A percentile compares a stretch with the other conserved stretches of the same genome.
These are phyloP conservation scores for Acyrthosiphon pisum DNA, from an alignment of 1,140 invertebrate genomes.

Conservation along the genomic window DNA sequence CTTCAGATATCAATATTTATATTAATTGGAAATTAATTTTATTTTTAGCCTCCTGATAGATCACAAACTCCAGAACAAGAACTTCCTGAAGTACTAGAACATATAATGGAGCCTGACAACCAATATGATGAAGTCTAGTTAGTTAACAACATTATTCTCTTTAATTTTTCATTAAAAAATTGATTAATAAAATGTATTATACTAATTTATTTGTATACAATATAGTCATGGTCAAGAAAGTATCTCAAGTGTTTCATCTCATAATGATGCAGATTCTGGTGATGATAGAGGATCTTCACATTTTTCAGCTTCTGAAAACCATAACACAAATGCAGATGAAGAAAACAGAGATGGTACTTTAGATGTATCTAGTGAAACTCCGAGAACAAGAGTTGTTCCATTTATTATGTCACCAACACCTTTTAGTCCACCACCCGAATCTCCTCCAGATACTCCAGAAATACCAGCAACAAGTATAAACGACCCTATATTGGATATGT, in stretches of 20 bases:
- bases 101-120: not conserved
- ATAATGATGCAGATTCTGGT: not conserved
- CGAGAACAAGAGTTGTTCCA: slow-evolving; percentile 33
- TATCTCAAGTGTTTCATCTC: not conserved
- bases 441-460: not conserved
- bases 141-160: not conserved
- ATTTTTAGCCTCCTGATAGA: not conserved
- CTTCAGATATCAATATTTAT: not conserved
- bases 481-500: not conserved
- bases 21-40: not conserved
- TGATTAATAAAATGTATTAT: not conserved
- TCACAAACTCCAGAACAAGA: slow-evolving; percentile 49
- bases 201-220: not conserved
- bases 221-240: slow-evolving; percentile 17
- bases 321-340: not conserved
- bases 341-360: slow-evolving; percentile 19
- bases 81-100: slow-evolving; percentile 11
- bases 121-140: slow-evolving; percentile 20
- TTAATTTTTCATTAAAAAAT: not conserved
- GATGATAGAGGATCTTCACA: not conserved
- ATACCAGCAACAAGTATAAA: not conserved
- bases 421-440: not conserved
- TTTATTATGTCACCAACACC: not conserved
- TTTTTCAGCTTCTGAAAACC: slow-evolving; percentile 20
- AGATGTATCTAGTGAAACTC: not conserved